Base-by-base conservation (phyloP, 2,797 vertebrate species). In the Anabas testudineus region DNA sequence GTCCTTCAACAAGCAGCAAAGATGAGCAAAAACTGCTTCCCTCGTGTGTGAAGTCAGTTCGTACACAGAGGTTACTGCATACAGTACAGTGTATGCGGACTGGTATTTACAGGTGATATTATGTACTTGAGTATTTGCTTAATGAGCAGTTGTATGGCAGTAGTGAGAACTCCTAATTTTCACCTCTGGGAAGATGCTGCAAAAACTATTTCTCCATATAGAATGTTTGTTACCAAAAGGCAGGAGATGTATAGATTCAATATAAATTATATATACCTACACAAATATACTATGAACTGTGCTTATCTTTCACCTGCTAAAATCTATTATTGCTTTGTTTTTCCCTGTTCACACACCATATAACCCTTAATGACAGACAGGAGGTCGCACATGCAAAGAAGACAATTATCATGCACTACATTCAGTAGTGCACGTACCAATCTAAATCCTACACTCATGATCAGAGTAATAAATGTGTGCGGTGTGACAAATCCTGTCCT, bases 241-340 rank as follows among this genome's bases (percentile, higher is more conserved):
- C 74, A 80, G 56, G 43, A 66, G 9, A 59, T 19, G 24, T 41
- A 19, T 26, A n/a, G n/a, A 22, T 69, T 62, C 5, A 62, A 67
- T 76, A 74, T 24, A 68, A n/a, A 10, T 63, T 82, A 64, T 75
- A 53, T 76, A 0, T 57, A 73, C 21, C 53, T 62, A 67, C 53
- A 74, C 45, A 80, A 70, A 81, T 80, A 80, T 61, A 76, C 65
- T 79, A 71, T 59, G 7, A 75, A 76, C 68, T 87, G 85, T 90
- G 87, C 87, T 88, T 68, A 59, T 86, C 67, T 79, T 71, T 49
- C 24, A 87, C 65, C 67, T 74, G 22, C 76, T 84, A 10, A 83
- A 74, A 75, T 76, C 71, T 81, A 74, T 88, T 91, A 91, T 91
- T 90, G 88, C 88, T 86, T 77, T 4, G 36, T 39, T 24, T 62